Evolutionary conservation across 2,113 vertebrate genomes (phyloP).

Genomic region (Ictalurus furcatus): DNA sequence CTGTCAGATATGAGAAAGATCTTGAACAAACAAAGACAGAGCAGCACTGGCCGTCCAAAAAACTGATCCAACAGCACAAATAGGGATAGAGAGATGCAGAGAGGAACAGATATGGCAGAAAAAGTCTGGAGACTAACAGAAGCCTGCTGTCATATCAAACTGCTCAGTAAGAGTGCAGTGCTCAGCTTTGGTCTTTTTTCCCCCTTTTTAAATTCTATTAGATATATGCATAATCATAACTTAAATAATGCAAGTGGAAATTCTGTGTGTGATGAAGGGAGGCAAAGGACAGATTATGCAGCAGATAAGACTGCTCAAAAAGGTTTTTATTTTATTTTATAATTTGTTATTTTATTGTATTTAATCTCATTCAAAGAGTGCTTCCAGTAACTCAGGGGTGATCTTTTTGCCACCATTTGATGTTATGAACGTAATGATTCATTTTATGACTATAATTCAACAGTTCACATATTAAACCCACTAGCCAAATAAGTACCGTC

Average conservation of each 20-base stretch:
- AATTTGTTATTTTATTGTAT: not conserved
- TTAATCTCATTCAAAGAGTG: not conserved
- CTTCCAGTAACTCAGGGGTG: not conserved
- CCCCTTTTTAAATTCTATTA: not conserved
- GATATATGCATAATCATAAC: not conserved
- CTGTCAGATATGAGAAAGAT: slow-evolving; percentile 57
- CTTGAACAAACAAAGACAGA: slow-evolving; percentile 59
- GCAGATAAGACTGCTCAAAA: not conserved
- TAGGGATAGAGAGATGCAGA: slow-evolving; percentile 4
- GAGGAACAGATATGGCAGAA: slow-evolving; percentile 4
- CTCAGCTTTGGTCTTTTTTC: not conserved
- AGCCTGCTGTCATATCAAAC: slow-evolving; percentile 18
- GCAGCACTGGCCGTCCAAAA: slow-evolving; percentile 49
- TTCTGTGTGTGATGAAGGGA: not conserved
- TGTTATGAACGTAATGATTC: not conserved
- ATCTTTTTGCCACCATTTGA: not conserved
- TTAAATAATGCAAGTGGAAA: not conserved
- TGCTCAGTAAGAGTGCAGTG: not conserved
- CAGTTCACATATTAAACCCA: slow-evolving; percentile 1
- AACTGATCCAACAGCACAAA: slow-evolving; percentile 39
- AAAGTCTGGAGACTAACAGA: slow-evolving; percentile 22
- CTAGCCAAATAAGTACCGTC: not conserved
- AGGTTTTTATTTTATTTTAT: too few species aligned
- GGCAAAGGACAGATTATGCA: not conserved
- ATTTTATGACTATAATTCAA: slow-evolving; percentile 2